Evolutionary conservation across 1,140 invertebrate genomes (phyloP).

Genomic region (Microvelia longipes): DNA sequence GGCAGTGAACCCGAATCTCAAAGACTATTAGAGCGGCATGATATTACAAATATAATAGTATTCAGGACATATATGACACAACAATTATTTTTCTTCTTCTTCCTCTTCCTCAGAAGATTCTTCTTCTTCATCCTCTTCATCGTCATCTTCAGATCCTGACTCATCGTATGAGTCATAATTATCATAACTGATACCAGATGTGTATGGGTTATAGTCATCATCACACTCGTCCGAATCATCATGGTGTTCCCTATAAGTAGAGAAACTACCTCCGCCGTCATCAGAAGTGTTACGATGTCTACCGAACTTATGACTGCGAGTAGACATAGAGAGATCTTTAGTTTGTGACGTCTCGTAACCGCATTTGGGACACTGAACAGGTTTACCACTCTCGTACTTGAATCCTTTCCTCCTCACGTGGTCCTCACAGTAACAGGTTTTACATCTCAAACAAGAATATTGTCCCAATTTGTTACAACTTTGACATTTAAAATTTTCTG

Average conservation of each 20-base stretch:
- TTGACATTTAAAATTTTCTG: slow-evolving; percentile 85
- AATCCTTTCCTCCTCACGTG: slow-evolving; percentile 85
- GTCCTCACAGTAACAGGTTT: slow-evolving; percentile 92
- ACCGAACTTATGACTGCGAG: slow-evolving; percentile 72
- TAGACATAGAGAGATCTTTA: slow-evolving; percentile 90
- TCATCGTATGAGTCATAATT: slow-evolving; percentile 28
- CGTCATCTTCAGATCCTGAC: slow-evolving; percentile 3
- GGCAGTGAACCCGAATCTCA: too few relatives aligned
- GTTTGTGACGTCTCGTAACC: slow-evolving; percentile 77
- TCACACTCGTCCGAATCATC: slow-evolving; percentile 39
- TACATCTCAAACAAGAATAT: slow-evolving; percentile 87
- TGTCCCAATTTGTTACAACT: slow-evolving; percentile 88
- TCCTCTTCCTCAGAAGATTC: slow-evolving; percentile 6
- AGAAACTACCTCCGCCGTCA: slow-evolving; percentile 35
- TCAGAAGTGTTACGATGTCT: slow-evolving; percentile 50
- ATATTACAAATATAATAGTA: too few relatives aligned
- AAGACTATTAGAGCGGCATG: too few relatives aligned
- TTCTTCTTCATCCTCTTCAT: slow-evolving; percentile 3
- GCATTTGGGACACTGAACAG: slow-evolving; percentile 90
- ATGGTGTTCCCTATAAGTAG: slow-evolving; percentile 25
- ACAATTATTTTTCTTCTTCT: not conserved
- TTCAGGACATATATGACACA: too few relatives aligned
- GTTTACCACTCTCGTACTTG: slow-evolving; percentile 76
- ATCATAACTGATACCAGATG: too few relatives aligned
- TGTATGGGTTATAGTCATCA: slow-evolving; percentile 37